Conservation (phyloP, 2,113 vertebrate genomes). For the Myrmophylax atrothorax region DNA sequence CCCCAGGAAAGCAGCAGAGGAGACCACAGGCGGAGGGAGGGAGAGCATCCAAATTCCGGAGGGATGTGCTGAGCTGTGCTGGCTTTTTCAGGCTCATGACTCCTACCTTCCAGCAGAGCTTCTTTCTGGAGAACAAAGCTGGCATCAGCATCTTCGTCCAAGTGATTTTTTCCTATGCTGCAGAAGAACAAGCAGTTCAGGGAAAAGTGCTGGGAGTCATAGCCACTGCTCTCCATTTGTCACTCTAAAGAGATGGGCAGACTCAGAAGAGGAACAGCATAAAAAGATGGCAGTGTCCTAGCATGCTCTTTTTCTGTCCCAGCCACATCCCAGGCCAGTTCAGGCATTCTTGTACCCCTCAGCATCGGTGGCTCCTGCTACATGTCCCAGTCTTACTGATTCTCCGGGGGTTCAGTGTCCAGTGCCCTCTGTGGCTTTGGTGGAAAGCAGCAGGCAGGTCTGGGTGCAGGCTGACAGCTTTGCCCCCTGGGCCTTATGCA, state of each 20-base stretch:
- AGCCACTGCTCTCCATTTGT: neutral
- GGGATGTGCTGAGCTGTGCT: neutral
- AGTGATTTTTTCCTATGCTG: neutral
- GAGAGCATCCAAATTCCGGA: slow-evolving; percentile 19
- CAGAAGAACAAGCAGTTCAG: neutral
- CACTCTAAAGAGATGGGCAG: neutral
- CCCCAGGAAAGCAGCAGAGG: neutral
- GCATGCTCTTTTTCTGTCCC: neutral
- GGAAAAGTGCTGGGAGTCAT: neutral
- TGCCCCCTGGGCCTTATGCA: neutral
- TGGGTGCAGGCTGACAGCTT: neutral
- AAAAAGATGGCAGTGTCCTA: neutral
- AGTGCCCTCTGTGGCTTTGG: neutral
- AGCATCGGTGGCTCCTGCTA: neutral
- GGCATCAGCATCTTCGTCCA: neutral
- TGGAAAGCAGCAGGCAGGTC: neutral
- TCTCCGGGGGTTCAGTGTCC: rapidly evolving
- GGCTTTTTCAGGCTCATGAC: neutral
- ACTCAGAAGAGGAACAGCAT: neutral
- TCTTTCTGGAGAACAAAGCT: neutral
- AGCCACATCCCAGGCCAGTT: neutral
- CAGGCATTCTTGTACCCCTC: neutral
- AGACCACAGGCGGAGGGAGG: slow-evolving; percentile 1
- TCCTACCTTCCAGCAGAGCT: neutral
- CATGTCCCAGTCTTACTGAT: neutral